A percentile compares a stretch with the other conserved stretches of the same genome.
Evolutionary conservation across 2,888 invertebrate genomes (phyloP).

Genomic region (Torymus aiolomorphi): DNA sequence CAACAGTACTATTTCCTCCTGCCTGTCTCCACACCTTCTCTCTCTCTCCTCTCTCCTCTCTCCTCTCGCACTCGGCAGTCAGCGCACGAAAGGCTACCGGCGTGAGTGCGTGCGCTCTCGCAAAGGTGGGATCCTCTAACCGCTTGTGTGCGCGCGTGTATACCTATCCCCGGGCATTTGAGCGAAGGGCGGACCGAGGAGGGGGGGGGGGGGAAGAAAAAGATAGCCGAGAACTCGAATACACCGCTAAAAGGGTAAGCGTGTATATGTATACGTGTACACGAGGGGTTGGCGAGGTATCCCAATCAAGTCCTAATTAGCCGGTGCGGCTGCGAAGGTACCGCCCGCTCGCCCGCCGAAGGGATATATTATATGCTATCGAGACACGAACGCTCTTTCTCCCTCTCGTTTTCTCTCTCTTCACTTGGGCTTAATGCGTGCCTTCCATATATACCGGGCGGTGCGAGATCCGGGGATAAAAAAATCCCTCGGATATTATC

Average conservation of each 20-base stretch:
- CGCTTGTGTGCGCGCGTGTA: too few species aligned
- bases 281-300: slow-evolving; percentile 43
- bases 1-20: too few species aligned
- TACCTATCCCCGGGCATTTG: too few species aligned
- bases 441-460: slow-evolving; percentile 46
- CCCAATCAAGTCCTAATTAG: slow-evolving; percentile 72
- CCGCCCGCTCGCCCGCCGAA: slow-evolving; percentile 19
- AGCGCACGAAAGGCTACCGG: too few species aligned
- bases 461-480: slow-evolving; percentile 42
- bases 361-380: slow-evolving; percentile 45
- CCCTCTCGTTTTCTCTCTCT: slow-evolving; percentile 53
- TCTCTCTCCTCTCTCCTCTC: too few species aligned
- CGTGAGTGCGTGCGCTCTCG: too few species aligned
- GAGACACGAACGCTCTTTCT: slow-evolving; percentile 45
- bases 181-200: neutral
- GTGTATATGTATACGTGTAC: too few species aligned
- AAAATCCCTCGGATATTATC: slow-evolving; percentile 43
- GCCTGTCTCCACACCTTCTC: too few species aligned
- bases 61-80: too few species aligned
- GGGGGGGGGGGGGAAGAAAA: slow-evolving; percentile 15
- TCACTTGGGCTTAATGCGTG: slow-evolving; percentile 35
- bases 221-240: slow-evolving; percentile 30
- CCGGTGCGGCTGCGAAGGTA: slow-evolving; percentile 56
- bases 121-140: too few species aligned
- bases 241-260: slow-evolving; percentile 38